A percentile compares a stretch with the other conserved stretches of the same genome.
These are phyloP conservation scores for Oryzias dopingdopingensis DNA, from an alignment of 2,797 vertebrate species.

Conservation along the genomic window DNA sequence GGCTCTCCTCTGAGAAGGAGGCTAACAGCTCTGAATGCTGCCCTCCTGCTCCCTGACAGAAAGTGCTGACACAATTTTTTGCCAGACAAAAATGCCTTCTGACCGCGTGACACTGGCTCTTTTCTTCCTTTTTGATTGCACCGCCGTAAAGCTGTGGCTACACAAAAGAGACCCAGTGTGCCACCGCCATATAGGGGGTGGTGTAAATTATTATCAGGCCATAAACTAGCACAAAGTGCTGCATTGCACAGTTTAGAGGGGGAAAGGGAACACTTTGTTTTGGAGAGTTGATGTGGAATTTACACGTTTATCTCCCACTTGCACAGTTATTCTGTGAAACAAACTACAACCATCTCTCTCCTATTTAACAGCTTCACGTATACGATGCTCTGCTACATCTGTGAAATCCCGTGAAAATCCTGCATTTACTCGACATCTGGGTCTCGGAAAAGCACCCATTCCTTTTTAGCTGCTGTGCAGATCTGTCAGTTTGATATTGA, in stretches of 20 bases:
- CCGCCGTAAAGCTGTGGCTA: conserved; percentile 31
- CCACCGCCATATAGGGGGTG: conserved; percentile 46
- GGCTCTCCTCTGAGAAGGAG: conserved; percentile 55
- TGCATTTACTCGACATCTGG: conserved; percentile 12
- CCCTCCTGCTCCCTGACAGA: conserved; percentile 52
- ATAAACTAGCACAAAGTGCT: conserved; percentile 52
- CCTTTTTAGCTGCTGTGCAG: conserved; percentile 26
- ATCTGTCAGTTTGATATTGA: conserved; percentile 51
- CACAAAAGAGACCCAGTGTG: conserved; percentile 65
- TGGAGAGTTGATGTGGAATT: conserved; percentile 39
- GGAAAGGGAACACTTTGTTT: conserved; percentile 49
- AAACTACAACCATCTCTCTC: not conserved
- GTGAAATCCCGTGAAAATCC: conserved; percentile 18
- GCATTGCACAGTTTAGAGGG: conserved; percentile 43
- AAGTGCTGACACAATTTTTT: conserved; percentile 69
- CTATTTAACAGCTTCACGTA: not conserved
- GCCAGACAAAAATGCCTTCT: conserved; percentile 65
- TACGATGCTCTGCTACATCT: conserved; percentile 5
- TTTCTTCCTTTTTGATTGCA: conserved; percentile 62
- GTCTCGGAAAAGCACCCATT: conserved; percentile 18
- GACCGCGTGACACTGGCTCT: conserved; percentile 69
- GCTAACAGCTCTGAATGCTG: conserved; percentile 58
- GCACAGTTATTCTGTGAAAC: conserved; percentile 3
- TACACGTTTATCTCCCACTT: not conserved
- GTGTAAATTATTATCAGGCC: conserved; percentile 57